Evolutionary conservation across 2,113 vertebrate species (phyloP).

Genomic region (Promerops cafer): DNA sequence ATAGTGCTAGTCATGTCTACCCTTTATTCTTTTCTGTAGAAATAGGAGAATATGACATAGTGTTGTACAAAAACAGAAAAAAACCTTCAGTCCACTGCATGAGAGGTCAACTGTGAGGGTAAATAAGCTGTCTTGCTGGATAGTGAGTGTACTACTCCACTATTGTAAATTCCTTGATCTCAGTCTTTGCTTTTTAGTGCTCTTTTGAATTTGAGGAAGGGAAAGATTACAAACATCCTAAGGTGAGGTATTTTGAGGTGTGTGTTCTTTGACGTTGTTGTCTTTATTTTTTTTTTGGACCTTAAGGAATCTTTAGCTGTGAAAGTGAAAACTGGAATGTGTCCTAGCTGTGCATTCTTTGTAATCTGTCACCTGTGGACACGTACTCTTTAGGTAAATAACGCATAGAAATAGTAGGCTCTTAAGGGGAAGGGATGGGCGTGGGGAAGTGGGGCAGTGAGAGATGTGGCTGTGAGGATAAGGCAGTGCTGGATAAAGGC

Average conservation of each 20-base stretch:
- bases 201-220: background rate
- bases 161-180: background rate
- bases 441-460: accelerated
- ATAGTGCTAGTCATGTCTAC: background rate
- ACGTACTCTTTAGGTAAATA: background rate
- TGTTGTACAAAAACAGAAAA: background rate
- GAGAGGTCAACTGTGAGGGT: background rate
- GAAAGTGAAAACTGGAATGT: background rate
- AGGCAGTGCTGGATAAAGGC: background rate
- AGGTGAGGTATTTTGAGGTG: background rate
- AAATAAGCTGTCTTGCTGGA: background rate
- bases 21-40: background rate
- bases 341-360: background rate
- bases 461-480: background rate
- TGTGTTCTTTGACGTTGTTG: background rate
- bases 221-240: background rate
- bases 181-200: background rate
- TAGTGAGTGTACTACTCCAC: background rate
- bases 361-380: background rate
- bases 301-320: background rate
- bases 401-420: background rate
- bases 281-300: no score
- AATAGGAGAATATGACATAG: background rate
- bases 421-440: background rate
- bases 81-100: background rate